Evolutionary conservation across 1,140 invertebrate genomes (phyloP).

Genomic region (Pseudobourletiella spinata): DNA sequence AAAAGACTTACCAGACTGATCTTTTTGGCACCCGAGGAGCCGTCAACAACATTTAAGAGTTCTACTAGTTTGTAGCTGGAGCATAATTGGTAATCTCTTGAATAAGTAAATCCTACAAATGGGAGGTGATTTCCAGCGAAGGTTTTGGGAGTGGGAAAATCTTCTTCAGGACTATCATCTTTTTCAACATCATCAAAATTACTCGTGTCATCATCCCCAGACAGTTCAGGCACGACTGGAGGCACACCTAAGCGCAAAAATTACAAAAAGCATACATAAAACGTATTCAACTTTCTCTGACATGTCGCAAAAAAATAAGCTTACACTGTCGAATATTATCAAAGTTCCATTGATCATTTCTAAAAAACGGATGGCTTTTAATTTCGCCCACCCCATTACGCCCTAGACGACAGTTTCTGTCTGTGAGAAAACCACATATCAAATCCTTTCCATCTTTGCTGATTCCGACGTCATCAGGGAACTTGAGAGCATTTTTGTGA

Average conservation of each 20-base stretch:
- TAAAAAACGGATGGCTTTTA: conserved; percentile 88
- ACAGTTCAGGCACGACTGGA: conserved; percentile 90
- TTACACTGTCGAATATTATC: conserved; percentile 82
- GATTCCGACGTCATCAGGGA: conserved; percentile 90
- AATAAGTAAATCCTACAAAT: conserved; percentile 98
- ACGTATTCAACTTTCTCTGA: too few species aligned
- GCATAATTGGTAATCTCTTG: conserved; percentile 68
- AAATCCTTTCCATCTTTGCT: conserved; percentile 78
- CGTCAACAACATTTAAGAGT: too few species aligned
- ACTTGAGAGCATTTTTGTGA: conserved; percentile 87
- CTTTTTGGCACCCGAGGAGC: neutral
- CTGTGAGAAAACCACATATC: conserved; percentile 88
- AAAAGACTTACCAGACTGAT: conserved; percentile 6
- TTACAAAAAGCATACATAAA: neutral
- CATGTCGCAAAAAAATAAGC: too few species aligned
- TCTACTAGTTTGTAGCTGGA: neutral
- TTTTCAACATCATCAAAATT: conserved; percentile 98
- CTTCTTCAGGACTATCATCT: conserved; percentile 76
- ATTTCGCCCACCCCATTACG: conserved; percentile 92
- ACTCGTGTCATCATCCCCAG: conserved; percentile 92
- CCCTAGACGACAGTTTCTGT: conserved; percentile 80
- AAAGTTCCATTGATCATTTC: conserved; percentile 96
- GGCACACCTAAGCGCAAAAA: conserved; percentile 56
- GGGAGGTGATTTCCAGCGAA: conserved; percentile 98
- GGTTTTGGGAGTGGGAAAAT: conserved; percentile 90